A percentile compares a stretch with the other conserved stretches of the same genome.
Evolutionary conservation across 1,140 invertebrate species (phyloP).

Genomic region (Temnothorax nylanderi): DNA sequence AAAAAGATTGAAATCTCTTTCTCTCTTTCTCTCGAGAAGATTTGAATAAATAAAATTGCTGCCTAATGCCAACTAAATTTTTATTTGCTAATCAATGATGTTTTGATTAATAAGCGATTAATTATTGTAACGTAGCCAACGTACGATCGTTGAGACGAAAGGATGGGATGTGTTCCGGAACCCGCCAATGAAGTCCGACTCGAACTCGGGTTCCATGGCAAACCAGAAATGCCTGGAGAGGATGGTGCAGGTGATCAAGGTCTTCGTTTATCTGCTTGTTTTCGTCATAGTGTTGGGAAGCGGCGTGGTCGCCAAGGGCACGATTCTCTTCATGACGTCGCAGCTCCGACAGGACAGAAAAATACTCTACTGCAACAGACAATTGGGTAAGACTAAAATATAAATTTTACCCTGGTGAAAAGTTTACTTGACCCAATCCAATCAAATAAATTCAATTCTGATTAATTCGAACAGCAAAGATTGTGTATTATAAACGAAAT

Average conservation of each 20-base stretch:
- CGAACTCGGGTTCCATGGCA: slow-evolving; percentile 95
- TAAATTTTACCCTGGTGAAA: background rate
- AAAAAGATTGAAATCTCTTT: background rate
- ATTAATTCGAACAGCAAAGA: background rate
- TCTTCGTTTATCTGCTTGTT: slow-evolving; percentile 93
- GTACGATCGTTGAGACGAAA: slow-evolving; percentile 94
- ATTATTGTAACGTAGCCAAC: slow-evolving; percentile 87
- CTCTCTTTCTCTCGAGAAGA: background rate
- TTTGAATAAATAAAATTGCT: background rate
- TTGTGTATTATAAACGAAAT: background rate
- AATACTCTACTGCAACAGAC: slow-evolving; percentile 93
- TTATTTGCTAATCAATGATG: background rate
- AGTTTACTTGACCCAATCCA: background rate
- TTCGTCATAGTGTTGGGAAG: slow-evolving; percentile 93
- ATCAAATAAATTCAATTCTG: background rate
- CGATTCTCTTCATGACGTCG: slow-evolving; percentile 96
- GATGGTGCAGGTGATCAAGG: slow-evolving; percentile 94
- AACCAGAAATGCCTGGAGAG: slow-evolving; percentile 94
- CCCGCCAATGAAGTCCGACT: slow-evolving; percentile 94
- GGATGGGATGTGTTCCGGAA: slow-evolving; percentile 98
- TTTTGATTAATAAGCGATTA: background rate
- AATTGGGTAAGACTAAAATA: slow-evolving; percentile 89
- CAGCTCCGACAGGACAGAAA: slow-evolving; percentile 92
- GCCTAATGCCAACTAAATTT: background rate
- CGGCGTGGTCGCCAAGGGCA: slow-evolving; percentile 94